Conservation (phyloP, 2,113 vertebrate genomes). For the Paracanthobrama guichenoti region DNA sequence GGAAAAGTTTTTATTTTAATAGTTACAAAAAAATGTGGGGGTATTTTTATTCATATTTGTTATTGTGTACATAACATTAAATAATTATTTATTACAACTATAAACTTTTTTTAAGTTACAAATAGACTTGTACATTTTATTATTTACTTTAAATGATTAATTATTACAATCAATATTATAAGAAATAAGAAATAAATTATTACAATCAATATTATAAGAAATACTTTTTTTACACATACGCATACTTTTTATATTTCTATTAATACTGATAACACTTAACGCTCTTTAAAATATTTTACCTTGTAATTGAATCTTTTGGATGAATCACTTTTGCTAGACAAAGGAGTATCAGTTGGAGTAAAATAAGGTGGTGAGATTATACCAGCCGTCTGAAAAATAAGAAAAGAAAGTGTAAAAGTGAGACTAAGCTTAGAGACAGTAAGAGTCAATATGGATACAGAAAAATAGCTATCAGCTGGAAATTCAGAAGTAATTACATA, state of each 20-base stretch:
- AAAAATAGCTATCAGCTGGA: background rate
- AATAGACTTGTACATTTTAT: too few species aligned
- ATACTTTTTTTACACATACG: background rate
- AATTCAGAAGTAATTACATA: background rate
- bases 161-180: background rate
- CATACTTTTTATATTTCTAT: too few species aligned
- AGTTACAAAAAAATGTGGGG: background rate
- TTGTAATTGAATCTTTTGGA: conserved; percentile 65
- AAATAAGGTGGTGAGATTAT: conserved; percentile 69
- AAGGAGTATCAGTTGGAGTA: conserved; percentile 77
- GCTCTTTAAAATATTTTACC: conserved; percentile 37
- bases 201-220: background rate
- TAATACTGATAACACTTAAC: background rate
- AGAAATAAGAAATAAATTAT: background rate
- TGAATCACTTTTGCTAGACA: conserved; percentile 78
- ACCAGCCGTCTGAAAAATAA: conserved; percentile 70
- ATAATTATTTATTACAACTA: too few species aligned
- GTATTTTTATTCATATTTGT: background rate
- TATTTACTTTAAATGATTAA: too few species aligned
- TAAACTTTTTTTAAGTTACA: too few species aligned
- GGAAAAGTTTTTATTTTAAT: background rate
- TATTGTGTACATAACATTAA: background rate
- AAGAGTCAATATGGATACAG: background rate
- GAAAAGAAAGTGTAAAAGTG: background rate
- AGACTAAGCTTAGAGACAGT: background rate